Conservation (phyloP, 2,888 invertebrate genomes). For the Bellardia bayeri region DNA sequence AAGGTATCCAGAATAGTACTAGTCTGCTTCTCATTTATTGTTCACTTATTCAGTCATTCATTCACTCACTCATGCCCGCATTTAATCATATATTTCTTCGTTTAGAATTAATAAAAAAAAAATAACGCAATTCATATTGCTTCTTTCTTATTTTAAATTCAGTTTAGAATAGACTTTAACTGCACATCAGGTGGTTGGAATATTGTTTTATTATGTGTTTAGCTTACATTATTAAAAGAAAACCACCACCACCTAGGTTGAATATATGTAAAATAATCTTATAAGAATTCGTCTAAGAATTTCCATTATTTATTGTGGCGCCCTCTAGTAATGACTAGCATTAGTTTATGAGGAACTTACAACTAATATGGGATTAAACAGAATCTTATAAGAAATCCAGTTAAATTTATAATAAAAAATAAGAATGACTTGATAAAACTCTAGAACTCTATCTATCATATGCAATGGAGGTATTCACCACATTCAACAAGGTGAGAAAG, state of each 20-base stretch:
- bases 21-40: constrained; percentile 27
- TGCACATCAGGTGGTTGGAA: constrained; percentile 55
- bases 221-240: constrained; percentile 5
- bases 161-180: constrained; percentile 29
- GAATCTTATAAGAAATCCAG: no score
- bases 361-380: no score
- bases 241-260: background rate
- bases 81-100: constrained; percentile 42
- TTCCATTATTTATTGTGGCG: background rate
- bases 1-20: constrained; percentile 49
- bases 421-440: no score
- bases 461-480: no score
- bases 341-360: no score
- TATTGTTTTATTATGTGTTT: background rate
- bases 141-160: constrained; percentile 12
- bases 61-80: background rate
- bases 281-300: background rate
- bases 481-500: no score
- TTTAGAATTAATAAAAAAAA: constrained; percentile 39
- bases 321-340: background rate
- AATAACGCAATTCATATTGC: background rate
- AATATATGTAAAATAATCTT: background rate
- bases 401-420: no score
- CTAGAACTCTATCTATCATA: no score
- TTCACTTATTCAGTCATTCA: constrained; percentile 25